Evolutionary conservation across 2,797 vertebrate species (phyloP).

Genomic region (Pantherophis alleghaniensis): DNA sequence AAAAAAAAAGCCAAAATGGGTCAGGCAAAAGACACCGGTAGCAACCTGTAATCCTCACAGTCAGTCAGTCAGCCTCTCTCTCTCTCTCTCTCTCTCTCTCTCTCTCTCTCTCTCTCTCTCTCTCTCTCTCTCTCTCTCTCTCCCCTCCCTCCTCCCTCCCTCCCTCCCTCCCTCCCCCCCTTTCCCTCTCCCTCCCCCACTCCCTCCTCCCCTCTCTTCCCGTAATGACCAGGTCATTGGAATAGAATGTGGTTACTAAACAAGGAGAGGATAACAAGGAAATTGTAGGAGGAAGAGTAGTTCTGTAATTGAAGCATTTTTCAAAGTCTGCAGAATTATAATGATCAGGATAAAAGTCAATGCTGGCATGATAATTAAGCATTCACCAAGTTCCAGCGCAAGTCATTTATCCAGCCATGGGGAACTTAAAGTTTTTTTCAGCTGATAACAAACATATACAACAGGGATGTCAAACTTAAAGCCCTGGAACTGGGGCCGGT

Average conservation of each 20-base stretch:
- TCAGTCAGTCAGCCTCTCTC: too few relatives aligned
- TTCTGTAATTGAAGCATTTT: background rate
- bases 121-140: too few relatives aligned
- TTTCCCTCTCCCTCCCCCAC: too few relatives aligned
- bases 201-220: background rate
- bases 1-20: background rate
- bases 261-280: background rate
- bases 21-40: background rate
- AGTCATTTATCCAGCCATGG: background rate
- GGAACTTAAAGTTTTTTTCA: background rate
- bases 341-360: background rate
- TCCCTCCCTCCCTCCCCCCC: too few relatives aligned
- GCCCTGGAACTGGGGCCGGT: too few relatives aligned
- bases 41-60: background rate
- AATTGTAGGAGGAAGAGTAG: background rate
- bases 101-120: too few relatives aligned
- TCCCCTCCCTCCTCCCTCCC: too few relatives aligned
- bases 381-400: background rate
- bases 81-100: too few relatives aligned
- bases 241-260: background rate
- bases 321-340: too few relatives aligned
- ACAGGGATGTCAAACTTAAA: too few relatives aligned
- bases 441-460: background rate
- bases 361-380: background rate
- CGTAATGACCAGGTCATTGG: background rate